Conservation (phyloP, 2,113 vertebrate genomes). For the Callipepla californica region DNA sequence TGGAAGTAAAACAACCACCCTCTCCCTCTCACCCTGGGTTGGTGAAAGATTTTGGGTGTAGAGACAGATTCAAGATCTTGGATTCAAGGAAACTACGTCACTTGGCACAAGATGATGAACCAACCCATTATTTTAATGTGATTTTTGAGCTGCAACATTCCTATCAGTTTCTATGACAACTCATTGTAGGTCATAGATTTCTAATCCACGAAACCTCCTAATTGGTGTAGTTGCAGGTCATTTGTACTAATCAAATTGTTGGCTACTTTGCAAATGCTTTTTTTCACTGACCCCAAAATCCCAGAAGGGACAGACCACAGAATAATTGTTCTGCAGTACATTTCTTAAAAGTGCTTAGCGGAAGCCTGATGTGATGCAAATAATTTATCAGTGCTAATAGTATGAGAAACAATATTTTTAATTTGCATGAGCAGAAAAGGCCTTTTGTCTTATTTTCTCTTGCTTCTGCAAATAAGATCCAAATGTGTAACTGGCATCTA, state of each 20-base stretch:
- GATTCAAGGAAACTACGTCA: constrained; percentile 29
- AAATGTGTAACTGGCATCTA: background rate
- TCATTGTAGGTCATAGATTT: constrained; percentile 48
- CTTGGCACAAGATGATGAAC: background rate
- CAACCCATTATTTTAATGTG: constrained; percentile 36
- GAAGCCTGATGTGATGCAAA: background rate
- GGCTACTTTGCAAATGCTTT: constrained; percentile 56
- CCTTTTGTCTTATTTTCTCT: constrained; percentile 4
- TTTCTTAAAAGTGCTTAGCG: background rate
- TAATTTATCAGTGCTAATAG: constrained; percentile 38
- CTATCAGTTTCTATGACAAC: constrained; percentile 67
- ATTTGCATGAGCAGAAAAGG: background rate
- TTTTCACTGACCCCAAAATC: constrained; percentile 41
- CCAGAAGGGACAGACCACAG: constrained; percentile 1
- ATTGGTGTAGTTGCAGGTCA: constrained; percentile 55
- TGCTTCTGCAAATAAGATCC: background rate
- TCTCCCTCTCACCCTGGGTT: background rate
- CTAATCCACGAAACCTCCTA: constrained; percentile 57
- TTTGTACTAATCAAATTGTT: constrained; percentile 67
- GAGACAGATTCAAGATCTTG: background rate
- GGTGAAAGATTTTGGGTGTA: background rate
- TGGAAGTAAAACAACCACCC: background rate
- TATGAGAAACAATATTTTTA: background rate
- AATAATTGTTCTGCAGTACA: constrained; percentile 25
- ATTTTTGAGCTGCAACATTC: constrained; percentile 12